Conservation (phyloP, 2,113 vertebrate species). For the Pseudonaja textilis region DNA sequence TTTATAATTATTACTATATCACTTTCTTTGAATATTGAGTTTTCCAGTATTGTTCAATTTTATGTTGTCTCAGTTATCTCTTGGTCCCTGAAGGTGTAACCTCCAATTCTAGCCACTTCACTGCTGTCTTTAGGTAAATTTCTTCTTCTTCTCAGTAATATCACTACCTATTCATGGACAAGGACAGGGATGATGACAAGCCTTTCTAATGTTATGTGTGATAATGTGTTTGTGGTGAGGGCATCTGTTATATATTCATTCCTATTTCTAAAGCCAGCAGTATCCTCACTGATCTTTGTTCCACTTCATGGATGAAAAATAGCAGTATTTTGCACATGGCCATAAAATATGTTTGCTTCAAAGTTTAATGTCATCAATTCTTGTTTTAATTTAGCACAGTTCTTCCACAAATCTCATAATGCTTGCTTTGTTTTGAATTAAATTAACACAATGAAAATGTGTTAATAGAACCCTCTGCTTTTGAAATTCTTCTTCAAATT, state of each 20-base stretch:
- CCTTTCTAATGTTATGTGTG: not conserved
- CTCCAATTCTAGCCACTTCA: not conserved
- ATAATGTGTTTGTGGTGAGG: not conserved
- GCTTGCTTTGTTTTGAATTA: not conserved
- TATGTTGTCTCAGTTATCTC: not conserved
- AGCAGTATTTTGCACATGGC: not conserved
- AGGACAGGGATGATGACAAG: not conserved
- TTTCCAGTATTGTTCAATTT: not conserved
- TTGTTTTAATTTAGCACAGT: not conserved
- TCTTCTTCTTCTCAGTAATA: not conserved
- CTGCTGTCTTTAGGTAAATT: not conserved
- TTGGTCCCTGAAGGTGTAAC: not conserved
- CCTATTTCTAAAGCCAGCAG: not conserved
- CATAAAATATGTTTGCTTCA: not conserved
- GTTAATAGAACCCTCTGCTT: not conserved
- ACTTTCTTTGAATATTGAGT: not conserved
- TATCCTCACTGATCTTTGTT: not conserved
- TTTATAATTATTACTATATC: not conserved
- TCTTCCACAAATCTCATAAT: not conserved
- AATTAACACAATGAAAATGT: not conserved
- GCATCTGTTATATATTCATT: not conserved
- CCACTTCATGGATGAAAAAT: not conserved
- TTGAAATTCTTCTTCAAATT: not conserved
- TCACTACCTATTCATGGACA: not conserved
- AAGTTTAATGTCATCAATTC: not conserved